These are phyloP conservation scores for Laodelphax striatellus DNA, from an alignment of 1,140 invertebrate species.

Conservation along the genomic window DNA sequence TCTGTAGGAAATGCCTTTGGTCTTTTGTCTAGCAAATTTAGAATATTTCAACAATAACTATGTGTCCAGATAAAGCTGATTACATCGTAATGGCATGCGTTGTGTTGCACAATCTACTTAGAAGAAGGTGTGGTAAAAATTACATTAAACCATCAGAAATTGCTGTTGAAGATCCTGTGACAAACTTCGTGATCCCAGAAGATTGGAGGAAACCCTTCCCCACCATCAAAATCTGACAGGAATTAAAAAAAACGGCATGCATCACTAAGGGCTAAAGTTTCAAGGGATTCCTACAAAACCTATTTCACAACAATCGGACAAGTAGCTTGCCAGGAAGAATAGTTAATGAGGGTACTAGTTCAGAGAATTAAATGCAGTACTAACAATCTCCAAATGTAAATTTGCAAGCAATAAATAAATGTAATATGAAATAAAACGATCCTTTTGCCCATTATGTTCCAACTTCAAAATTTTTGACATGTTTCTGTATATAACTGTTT, in stretches of 20 bases:
- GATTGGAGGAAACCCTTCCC: slow-evolving; percentile 1
- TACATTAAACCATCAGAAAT: neutral
- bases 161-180: slow-evolving; percentile 4
- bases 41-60: slow-evolving; percentile 29
- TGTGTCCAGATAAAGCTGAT: slow-evolving; percentile 22
- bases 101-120: slow-evolving; percentile 13
- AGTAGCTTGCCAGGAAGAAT: slow-evolving; percentile 4
- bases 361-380: too few relatives aligned
- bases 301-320: neutral
- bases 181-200: neutral
- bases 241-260: slow-evolving; percentile 1
- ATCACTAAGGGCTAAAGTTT: too few relatives aligned
- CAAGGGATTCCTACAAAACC: neutral
- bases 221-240: slow-evolving; percentile 14
- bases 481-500: too few relatives aligned
- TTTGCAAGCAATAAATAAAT: too few relatives aligned
- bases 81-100: slow-evolving; percentile 15
- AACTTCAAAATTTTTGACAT: too few relatives aligned
- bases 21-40: slow-evolving; percentile 30
- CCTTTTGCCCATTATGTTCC: too few relatives aligned
- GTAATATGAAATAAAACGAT: too few relatives aligned
- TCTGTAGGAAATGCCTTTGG: slow-evolving; percentile 40
- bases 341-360: neutral
- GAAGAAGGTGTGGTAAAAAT: slow-evolving; percentile 1
- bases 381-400: too few relatives aligned